Base-by-base conservation (phyloP, 1,140 invertebrate species). In the Mesaphorura yosii region DNA sequence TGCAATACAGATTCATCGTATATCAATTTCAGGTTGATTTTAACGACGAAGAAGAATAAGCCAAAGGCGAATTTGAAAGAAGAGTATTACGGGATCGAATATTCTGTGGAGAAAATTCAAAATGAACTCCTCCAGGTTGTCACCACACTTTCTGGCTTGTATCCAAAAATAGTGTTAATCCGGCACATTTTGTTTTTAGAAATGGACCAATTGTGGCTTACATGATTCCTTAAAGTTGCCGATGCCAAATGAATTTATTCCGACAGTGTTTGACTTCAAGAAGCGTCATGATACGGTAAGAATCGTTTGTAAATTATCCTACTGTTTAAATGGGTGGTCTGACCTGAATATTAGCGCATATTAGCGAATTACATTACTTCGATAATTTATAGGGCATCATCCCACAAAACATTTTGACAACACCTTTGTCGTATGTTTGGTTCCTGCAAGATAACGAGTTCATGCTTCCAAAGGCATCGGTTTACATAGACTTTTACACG, bases 371-470 rank as follows among this genome's bases (percentile, higher is more conserved):
- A n/a, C n/a, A 7, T 10, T 25, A 25, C 6, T 20, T 46, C 28
- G 7, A 46, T 34, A 58, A 37, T 26, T 49, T 72, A 68, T 50
- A 66, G 14, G 70, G 74, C 0, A 77, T 79, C 41, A 75, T 77
- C 69, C 89, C 89, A 1, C 59, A 68, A 4, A 82, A 91, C 51
- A 78, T 90, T 48, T 75, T 83, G 68, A 86, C 95, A 64, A 83
- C 80, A 7, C 73, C 80, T 0, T 71, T 88, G 38, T 75, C 83
- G 55, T 73, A 88, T 58, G 71, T 91, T 1, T 98, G 92, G 93
- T 93, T 83, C 69, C 93, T 94, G 66, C 87, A 92, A 69, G 93
- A 98, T 71, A 81, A 86, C 63, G 85, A 90, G 69, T 97, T 86
- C 70, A 70, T 81, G 5, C 72, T 95, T 45, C 93, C 93, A 0